Conservation (phyloP, 2,113 vertebrate genomes). For the Corydoras maculifer region DNA sequence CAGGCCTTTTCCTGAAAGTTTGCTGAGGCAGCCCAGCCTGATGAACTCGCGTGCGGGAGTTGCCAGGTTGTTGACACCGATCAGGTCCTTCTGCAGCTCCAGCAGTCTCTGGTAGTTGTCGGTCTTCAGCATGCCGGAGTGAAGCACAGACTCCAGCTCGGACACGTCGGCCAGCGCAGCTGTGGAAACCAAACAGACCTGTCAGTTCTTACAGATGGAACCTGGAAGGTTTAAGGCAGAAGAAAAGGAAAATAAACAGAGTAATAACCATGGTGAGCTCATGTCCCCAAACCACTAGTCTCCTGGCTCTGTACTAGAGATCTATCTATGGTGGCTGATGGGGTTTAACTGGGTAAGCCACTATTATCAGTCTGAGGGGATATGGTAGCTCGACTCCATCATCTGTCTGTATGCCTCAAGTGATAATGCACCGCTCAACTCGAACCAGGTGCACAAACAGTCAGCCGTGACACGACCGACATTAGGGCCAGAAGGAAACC, state of each 20-base stretch:
- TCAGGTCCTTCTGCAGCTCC: constrained; percentile 92
- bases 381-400: too few relatives aligned
- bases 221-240: neutral
- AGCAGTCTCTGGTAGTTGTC: constrained; percentile 97
- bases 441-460: too few relatives aligned
- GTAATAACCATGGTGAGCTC: too few relatives aligned
- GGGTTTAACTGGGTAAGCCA: too few relatives aligned
- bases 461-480: too few relatives aligned
- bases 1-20: constrained; percentile 94
- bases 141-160: constrained; percentile 86
- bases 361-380: too few relatives aligned
- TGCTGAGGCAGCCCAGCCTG: constrained; percentile 93
- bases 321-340: too few relatives aligned
- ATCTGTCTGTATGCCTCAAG: too few relatives aligned
- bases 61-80: constrained; percentile 85
- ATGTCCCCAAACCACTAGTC: too few relatives aligned
- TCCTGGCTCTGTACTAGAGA: too few relatives aligned
- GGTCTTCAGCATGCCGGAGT: constrained; percentile 85
- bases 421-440: too few relatives aligned
- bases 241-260: neutral
- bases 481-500: too few relatives aligned
- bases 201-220: neutral
- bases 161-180: constrained; percentile 90
- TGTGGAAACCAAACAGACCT: constrained; percentile 41
- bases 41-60: constrained; percentile 90